Evolutionary conservation across 2,888 invertebrate species (phyloP).

Genomic region (Uloborus plumipes): DNA sequence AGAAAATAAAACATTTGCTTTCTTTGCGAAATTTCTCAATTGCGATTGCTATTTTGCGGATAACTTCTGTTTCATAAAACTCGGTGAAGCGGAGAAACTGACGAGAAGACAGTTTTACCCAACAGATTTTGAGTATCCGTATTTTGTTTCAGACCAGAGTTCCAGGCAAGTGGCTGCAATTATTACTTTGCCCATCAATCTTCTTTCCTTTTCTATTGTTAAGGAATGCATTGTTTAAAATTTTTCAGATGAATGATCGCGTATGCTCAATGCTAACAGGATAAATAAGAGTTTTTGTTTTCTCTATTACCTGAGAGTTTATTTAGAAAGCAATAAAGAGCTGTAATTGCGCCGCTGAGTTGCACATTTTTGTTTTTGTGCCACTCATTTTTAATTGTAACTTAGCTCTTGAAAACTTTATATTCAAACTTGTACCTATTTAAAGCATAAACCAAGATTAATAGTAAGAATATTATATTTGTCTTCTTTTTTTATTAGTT

Average conservation of each 20-base stretch:
- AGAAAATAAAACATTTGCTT: slow-evolving; percentile 31
- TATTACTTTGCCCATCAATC: slow-evolving; percentile 50
- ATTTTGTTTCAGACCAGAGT: slow-evolving; percentile 38
- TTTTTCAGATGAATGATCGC: slow-evolving; percentile 41
- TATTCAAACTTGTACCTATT: too few species aligned
- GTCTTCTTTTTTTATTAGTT: too few species aligned
- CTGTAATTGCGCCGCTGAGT: too few species aligned
- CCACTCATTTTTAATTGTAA: too few species aligned
- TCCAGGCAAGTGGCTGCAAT: slow-evolving; percentile 42
- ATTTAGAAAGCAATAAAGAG: too few species aligned
- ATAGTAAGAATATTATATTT: too few species aligned
- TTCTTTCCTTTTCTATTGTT: slow-evolving; percentile 33
- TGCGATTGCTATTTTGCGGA: slow-evolving; percentile 44
- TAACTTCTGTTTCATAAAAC: slow-evolving; percentile 49
- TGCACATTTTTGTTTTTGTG: too few species aligned
- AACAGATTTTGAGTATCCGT: slow-evolving; percentile 48
- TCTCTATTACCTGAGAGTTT: too few species aligned
- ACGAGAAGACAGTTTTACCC: slow-evolving; percentile 41
- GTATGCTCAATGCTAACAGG: slow-evolving; percentile 34
- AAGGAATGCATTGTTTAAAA: slow-evolving; percentile 30
- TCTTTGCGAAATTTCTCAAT: slow-evolving; percentile 48
- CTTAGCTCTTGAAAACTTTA: too few species aligned
- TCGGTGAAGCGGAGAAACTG: slow-evolving; percentile 42
- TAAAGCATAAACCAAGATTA: too few species aligned
- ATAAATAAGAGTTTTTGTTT: slow-evolving; percentile 28